phyloP scores from a whole-genome alignment of 2,113 vertebrate genomes.

The Burhinus bistriatus region DNA sequence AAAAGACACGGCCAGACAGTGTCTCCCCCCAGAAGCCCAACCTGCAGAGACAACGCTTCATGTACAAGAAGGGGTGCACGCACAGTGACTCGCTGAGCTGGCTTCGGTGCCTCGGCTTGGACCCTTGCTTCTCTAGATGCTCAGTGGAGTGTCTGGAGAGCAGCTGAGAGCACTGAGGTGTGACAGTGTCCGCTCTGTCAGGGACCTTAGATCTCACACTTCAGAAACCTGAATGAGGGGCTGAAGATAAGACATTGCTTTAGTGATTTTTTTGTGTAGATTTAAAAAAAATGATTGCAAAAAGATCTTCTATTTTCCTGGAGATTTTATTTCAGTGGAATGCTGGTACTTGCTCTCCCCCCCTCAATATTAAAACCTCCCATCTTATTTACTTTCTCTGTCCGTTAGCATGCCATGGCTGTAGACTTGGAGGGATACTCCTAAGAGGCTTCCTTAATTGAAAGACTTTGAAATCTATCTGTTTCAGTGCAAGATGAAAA shows the following conservation, averaged over 20 bases:
- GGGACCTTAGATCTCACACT: background rate
- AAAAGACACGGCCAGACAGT: background rate
- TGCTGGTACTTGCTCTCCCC: accelerated
- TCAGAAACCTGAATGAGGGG: background rate
- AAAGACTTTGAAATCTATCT: background rate
- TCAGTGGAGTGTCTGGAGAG: background rate
- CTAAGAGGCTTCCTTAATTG: background rate
- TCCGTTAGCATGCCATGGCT: accelerated
- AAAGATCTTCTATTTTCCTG: background rate
- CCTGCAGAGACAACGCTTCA: background rate
- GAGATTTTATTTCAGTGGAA: background rate
- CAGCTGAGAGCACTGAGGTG: background rate
- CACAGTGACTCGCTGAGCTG: background rate
- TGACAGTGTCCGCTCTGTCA: background rate
- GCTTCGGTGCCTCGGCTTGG: background rate
- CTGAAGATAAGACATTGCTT: background rate
- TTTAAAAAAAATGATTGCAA: background rate
- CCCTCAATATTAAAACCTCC: background rate
- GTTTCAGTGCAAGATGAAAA: background rate
- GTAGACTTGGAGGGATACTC: background rate
- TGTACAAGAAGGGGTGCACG: background rate
- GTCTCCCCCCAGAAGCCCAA: background rate
- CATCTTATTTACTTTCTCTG: background rate
- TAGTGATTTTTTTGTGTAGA: background rate
- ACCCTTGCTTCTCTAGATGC: background rate